Conservation (phyloP, 1,140 invertebrate genomes). For the Periplaneta americana region DNA sequence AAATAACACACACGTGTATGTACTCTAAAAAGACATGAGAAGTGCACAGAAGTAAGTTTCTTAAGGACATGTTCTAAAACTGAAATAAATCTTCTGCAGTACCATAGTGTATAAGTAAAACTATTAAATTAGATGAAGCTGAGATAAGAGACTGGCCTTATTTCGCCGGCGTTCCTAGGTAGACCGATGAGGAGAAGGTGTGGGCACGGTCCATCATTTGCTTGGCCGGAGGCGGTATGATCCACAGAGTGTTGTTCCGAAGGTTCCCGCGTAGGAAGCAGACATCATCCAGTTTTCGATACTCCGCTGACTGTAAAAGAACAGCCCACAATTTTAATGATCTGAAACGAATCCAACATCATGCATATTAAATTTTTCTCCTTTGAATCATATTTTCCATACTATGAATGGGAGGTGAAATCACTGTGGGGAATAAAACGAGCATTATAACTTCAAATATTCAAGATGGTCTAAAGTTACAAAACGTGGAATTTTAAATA, state of each 20-base stretch:
- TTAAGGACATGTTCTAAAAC: background rate
- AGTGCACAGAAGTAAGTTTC: too few species aligned
- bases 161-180: constrained; percentile 51
- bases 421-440: too few species aligned
- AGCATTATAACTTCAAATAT: too few species aligned
- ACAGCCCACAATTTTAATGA: constrained; percentile 33
- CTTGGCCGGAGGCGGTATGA: constrained; percentile 83
- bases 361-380: too few species aligned
- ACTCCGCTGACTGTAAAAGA: constrained; percentile 49
- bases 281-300: constrained; percentile 94
- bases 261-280: constrained; percentile 77
- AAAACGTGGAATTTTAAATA: too few species aligned
- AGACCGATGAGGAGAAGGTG: constrained; percentile 69
- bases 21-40: background rate
- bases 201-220: constrained; percentile 67
- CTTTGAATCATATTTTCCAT: too few species aligned
- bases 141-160: too few species aligned
- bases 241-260: constrained; percentile 73
- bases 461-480: too few species aligned
- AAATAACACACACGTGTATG: background rate
- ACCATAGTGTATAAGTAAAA: too few species aligned
- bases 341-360: background rate
- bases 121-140: background rate
- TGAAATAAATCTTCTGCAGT: background rate
- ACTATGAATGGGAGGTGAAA: too few species aligned